Conservation (phyloP, 2,888 invertebrate species). For the Rhagonycha fulva region DNA sequence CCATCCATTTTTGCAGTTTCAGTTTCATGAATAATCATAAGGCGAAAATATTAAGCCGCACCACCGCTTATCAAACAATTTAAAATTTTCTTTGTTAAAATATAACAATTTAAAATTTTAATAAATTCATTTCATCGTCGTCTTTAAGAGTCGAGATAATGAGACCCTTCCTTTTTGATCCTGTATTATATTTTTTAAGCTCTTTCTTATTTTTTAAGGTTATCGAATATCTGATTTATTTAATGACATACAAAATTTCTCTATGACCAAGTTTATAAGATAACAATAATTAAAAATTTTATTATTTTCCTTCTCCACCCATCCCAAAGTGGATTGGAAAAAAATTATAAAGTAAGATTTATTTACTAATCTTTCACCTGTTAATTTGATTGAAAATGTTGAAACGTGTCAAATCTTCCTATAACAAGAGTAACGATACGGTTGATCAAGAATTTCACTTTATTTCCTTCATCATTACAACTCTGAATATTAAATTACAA, state of each 20-base stretch:
- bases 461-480: conserved; percentile 49
- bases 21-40: conserved; percentile 26
- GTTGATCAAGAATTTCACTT: conserved; percentile 47
- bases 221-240: conserved; percentile 27
- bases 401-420: conserved; percentile 12
- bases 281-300: background rate
- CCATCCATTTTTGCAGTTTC: conserved; percentile 24
- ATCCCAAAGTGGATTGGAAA: background rate
- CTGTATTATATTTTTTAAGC: conserved; percentile 30
- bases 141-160: background rate
- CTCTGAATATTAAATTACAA: conserved; percentile 54
- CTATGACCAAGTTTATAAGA: background rate
- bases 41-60: background rate
- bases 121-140: conserved; percentile 5
- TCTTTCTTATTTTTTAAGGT: conserved; percentile 28
- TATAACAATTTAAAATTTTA: conserved; percentile 1
- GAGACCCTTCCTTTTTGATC: conserved; percentile 26
- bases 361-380: background rate
- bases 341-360: background rate
- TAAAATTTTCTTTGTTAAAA: background rate
- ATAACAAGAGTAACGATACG: conserved; percentile 25
- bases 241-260: conserved; percentile 8
- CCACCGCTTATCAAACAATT: background rate
- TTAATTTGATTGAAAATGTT: background rate
- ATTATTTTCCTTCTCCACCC: background rate